Conservation (phyloP, 2,888 invertebrate genomes). For the Xestia xanthographa region DNA sequence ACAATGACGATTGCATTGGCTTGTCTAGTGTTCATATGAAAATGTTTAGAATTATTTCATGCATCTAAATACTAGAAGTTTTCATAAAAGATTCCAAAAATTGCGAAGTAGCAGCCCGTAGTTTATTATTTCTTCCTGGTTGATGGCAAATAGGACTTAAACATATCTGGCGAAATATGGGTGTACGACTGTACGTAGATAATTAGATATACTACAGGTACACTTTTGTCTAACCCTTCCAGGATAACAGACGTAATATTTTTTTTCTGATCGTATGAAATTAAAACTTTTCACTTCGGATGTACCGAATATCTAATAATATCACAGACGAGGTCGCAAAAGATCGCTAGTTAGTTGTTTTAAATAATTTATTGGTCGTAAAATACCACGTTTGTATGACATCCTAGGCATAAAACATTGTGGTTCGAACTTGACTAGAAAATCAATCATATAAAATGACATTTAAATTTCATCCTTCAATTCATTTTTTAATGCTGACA, state of each 20-base stretch:
- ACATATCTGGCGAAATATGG: too few relatives aligned
- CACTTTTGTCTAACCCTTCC: too few relatives aligned
- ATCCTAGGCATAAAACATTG: conserved; percentile 33
- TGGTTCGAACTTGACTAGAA: conserved; percentile 20
- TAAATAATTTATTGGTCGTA: conserved; percentile 57
- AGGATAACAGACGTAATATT: neutral
- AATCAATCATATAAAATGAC: conserved; percentile 33
- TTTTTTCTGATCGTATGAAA: too few relatives aligned
- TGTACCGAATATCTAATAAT: conserved; percentile 25
- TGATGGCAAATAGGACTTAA: neutral
- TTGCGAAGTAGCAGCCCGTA: neutral
- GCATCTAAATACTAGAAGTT: neutral
- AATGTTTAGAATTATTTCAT: neutral
- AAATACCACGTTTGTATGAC: conserved; percentile 35
- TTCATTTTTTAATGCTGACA: neutral
- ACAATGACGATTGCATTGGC: conserved; percentile 22
- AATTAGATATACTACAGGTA: too few relatives aligned
- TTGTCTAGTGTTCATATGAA: neutral
- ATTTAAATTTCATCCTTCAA: neutral
- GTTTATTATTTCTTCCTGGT: neutral
- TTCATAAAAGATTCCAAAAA: neutral
- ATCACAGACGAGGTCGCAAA: conserved; percentile 39
- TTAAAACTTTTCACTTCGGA: too few relatives aligned
- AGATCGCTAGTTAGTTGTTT: conserved; percentile 33
- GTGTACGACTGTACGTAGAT: too few relatives aligned